Conservation (phyloP, 2,113 vertebrate species). For the Megaleporinus macrocephalus region DNA sequence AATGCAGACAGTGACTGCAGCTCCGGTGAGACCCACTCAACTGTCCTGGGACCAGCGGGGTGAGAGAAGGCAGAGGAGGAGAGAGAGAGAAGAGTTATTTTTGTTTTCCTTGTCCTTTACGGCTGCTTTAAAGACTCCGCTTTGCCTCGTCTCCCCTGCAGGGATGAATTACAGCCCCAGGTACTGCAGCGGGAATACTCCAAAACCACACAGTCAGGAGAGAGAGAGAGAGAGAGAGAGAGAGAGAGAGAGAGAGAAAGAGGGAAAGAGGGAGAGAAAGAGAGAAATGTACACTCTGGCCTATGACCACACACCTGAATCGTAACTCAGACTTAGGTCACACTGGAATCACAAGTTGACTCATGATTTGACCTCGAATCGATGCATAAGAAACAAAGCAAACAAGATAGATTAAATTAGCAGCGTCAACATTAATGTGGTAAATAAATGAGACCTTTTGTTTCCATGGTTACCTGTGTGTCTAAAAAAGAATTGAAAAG, state of each 20-base stretch:
- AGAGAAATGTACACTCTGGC: slow-evolving; percentile 11
- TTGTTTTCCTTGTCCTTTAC: slow-evolving; percentile 39
- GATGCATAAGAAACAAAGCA: too few relatives aligned
- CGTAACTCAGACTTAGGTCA: too few relatives aligned
- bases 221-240: background rate
- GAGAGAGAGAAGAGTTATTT: slow-evolving; percentile 26
- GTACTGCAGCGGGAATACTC: slow-evolving; percentile 20
- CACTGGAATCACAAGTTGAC: too few relatives aligned
- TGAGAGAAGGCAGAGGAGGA: slow-evolving; percentile 20
- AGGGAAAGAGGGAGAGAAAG: background rate
- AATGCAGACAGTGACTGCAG: slow-evolving; percentile 9
- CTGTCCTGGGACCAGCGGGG: slow-evolving; percentile 27
- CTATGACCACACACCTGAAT: background rate
- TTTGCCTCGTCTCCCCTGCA: slow-evolving; percentile 34
- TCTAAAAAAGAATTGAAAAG: background rate
- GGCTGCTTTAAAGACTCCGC: slow-evolving; percentile 33
- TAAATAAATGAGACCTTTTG: too few relatives aligned
- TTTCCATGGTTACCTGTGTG: too few relatives aligned
- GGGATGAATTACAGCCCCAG: slow-evolving; percentile 27
- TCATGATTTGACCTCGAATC: too few relatives aligned
- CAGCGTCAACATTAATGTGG: too few relatives aligned
- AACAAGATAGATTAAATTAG: too few relatives aligned
- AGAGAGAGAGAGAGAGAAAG: too few relatives aligned
- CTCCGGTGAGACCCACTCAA: slow-evolving; percentile 26
- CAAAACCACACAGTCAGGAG: slow-evolving; percentile 55